Evolutionary conservation across 2,113 vertebrate genomes (phyloP), one percentile per base, ranked within the genome.

Genomic region (Arothron firmamentum): DNA sequence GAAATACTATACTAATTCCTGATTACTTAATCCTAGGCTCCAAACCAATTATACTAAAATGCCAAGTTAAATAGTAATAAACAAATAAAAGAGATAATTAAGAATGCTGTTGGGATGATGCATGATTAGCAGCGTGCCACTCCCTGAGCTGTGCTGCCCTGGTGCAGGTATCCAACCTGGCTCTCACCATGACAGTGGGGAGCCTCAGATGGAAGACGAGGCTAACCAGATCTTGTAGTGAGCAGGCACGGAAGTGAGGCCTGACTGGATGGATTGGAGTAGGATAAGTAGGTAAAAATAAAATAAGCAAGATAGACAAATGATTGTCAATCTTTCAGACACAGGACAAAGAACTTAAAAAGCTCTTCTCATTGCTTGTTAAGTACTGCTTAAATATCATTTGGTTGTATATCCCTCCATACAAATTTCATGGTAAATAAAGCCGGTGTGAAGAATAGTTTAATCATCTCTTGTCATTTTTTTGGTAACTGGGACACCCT

Each of bases 171-270:
- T 75, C 81, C 72, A 74, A 69, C 73, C 73, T 75, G 72, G 75
- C 69, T 66, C 71, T 75, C 78, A 74, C 82, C 83, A 65, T 70
- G 65, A 73, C 85, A 31, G 66, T 59, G 75, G 81, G 77, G 77
- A 73, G 77, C 75, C 77, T 54, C 72, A 73, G 73, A 84, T 74
- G 82, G 76, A 63, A 82, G 81, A 77, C 68, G 60, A 48, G 65
- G 61, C 75, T 85, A 87, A 87, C 80, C 70, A 87, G 73, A 73
- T 59, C 63, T 60, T 80, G 68, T 55, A 25, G 72, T 66, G 68
- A 75, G 59, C 61, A 85, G 77, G 67, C 87, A 88, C 83, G 85
- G 62, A 82, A 69, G 25, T 46, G 19, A 56, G 65, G 49, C 66
- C 77, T 68, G 67, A 38, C 70, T 41, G 73, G 68, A 48, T 69